A percentile compares a stretch with the other conserved stretches of the same genome.
Evolutionary conservation across 2,888 invertebrate genomes (phyloP).

Genomic region (Drosophila leonis): DNA sequence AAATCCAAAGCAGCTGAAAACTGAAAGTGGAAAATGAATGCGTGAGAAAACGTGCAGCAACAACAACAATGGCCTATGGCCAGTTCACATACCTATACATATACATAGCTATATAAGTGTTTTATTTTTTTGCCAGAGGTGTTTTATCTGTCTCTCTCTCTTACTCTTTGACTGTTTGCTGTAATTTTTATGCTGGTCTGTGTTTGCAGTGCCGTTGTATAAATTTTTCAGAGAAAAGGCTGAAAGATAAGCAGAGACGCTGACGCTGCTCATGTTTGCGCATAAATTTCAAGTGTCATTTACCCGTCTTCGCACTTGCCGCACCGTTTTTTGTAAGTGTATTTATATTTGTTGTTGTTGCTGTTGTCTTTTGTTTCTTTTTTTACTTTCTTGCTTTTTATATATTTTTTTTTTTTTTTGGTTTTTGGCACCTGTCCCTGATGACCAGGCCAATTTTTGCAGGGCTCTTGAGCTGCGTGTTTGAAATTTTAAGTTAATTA

Average conservation of each 20-base stretch:
- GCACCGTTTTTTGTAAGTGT: conserved; percentile 28
- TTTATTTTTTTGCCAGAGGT: conserved; percentile 51
- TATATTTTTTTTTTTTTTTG: conserved; percentile 14
- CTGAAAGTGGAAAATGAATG: conserved; percentile 77
- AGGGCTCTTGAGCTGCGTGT: conserved; percentile 60
- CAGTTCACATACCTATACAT: conserved; percentile 40
- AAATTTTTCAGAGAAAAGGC: conserved; percentile 57
- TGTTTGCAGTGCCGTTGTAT: conserved; percentile 68
- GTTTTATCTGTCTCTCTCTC: conserved; percentile 6
- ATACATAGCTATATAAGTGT: conserved; percentile 14
- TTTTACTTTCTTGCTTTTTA: not conserved
- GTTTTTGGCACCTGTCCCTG: conserved; percentile 72
- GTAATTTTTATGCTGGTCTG: conserved; percentile 64
- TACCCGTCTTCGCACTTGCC: conserved; percentile 70
- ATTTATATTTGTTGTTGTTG: conserved; percentile 21
- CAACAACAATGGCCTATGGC: conserved; percentile 52
- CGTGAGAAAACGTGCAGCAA: conserved; percentile 70
- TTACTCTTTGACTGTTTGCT: conserved; percentile 13
- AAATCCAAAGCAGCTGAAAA: conserved; percentile 62
- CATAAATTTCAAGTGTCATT: conserved; percentile 80
- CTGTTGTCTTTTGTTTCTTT: conserved; percentile 14
- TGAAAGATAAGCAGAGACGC: conserved; percentile 53
- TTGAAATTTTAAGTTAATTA: conserved; percentile 76
- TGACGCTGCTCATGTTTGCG: conserved; percentile 63
- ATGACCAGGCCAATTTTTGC: conserved; percentile 72